Conservation (phyloP, 1,140 invertebrate species). For the Papilio glaucus region DNA sequence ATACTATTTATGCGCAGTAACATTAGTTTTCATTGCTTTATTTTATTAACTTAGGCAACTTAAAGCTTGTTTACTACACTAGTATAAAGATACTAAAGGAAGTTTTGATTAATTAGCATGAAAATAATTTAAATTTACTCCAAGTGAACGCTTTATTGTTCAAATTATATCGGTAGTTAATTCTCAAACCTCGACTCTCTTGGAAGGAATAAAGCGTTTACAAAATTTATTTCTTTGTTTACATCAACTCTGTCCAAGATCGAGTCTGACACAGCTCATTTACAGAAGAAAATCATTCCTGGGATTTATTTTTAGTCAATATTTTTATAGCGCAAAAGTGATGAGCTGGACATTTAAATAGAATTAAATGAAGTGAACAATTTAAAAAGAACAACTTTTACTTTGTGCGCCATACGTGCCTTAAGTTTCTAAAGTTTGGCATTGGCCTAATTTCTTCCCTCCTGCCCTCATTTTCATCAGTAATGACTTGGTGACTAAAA, state of each 20-base stretch:
- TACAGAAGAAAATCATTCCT: neutral
- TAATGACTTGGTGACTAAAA: too few species aligned
- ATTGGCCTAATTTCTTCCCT: neutral
- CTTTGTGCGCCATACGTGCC: neutral
- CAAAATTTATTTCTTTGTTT: constrained; percentile 33
- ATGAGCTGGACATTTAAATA: neutral
- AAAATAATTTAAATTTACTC: neutral
- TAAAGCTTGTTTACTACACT: too few species aligned
- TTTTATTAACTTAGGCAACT: too few species aligned
- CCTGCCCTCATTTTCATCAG: neutral
- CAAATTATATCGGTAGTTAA: neutral
- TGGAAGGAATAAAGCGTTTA: constrained; percentile 9
- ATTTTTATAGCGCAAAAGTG: neutral
- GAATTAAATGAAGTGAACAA: neutral
- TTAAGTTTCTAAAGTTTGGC: neutral
- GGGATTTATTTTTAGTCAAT: neutral
- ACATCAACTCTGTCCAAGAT: neutral
- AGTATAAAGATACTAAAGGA: neutral
- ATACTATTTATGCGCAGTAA: too few species aligned
- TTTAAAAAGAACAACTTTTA: neutral
- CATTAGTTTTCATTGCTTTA: too few species aligned
- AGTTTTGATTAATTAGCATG: neutral
- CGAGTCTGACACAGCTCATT: neutral
- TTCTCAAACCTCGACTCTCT: neutral
- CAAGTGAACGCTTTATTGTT: neutral